phyloP scores from a whole-genome alignment of 1,140 invertebrate species.

The Onthophagus taurus region DNA sequence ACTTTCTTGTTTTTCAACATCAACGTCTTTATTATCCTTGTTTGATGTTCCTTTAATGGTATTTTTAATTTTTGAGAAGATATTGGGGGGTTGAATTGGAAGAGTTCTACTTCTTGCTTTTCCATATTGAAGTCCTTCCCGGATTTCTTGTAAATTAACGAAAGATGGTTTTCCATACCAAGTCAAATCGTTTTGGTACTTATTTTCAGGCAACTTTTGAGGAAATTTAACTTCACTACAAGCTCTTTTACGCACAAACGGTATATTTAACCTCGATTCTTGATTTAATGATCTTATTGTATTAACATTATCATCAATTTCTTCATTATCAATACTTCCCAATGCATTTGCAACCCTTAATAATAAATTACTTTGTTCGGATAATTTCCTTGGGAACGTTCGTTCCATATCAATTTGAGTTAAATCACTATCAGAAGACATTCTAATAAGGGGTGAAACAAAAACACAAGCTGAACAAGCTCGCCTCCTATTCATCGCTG shows the following conservation, averaged over 20 bases:
- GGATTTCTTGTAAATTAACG: conserved; percentile 34
- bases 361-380: conserved; percentile 61
- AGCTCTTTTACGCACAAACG: conserved; percentile 36
- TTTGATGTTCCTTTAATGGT: conserved; percentile 19
- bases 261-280: conserved; percentile 25
- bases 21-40: conserved; percentile 17
- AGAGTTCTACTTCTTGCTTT: conserved; percentile 13
- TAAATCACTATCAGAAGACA: conserved; percentile 65
- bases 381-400: conserved; percentile 54
- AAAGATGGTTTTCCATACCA: conserved; percentile 53
- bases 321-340: conserved; percentile 44
- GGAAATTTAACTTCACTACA: conserved; percentile 39
- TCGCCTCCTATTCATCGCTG: conserved; percentile 44
- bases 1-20: conserved; percentile 29
- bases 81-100: conserved; percentile 11
- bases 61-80: conserved; percentile 21
- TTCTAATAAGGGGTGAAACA: conserved; percentile 43
- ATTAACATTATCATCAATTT: not conserved
- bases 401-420: conserved; percentile 65
- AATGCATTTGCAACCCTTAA: conserved; percentile 65
- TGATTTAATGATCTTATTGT: not conserved
- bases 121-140: conserved; percentile 17
- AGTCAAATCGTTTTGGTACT: conserved; percentile 48
- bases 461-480: conserved; percentile 46
- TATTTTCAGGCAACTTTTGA: conserved; percentile 39